Evolutionary conservation across 2,888 invertebrate genomes (phyloP), one percentile per base, ranked within the genome.

Genomic region (Morpho deidamia): DNA sequence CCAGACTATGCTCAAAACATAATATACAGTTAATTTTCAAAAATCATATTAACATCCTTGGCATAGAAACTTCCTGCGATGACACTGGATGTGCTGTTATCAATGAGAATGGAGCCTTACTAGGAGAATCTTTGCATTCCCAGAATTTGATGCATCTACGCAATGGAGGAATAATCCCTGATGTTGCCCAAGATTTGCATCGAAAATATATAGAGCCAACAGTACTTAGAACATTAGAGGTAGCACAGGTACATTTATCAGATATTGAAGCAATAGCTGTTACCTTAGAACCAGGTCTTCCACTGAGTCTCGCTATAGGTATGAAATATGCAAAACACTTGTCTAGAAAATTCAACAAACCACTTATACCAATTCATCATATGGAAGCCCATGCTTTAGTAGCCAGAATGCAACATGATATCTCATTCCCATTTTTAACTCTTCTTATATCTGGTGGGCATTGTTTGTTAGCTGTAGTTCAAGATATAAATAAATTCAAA

Each of bases 351-450:
- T 89, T 92, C 62, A 88, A 91, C 0, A 96, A 95, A 78, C 98
- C 98, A 0, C 91, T 99, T 52, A 96, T 99, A 74, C 98, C 99
- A 0, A 95, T 99, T 61, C 99, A 99, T 85, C 99, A 99, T 69
- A 99, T 99, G 99, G 95, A 99, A 89, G 99, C 99, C 1, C 99
- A 99, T 90, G 98, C 99, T 9, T 86, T 99, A 52, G 96, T 96
- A 35, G 94, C 93, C 7, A 92, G 98, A 76, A 94, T 98, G 94
- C 84, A 87, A 40, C 69, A 93, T 71, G 74, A 92, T 66, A 87
- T 97, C 51, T 80, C 92, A 44, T 99, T 95, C 88, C 99, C 99
- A 45, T 99, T 95, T 83, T 83, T 99, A 58, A 95, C 95, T 23
- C 88, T 99, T 23, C 85, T 99, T 38, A 94, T 97, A 66, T 99